Base-by-base conservation (phyloP, 2,888 invertebrate genomes). In the Ochropleura plecta region DNA sequence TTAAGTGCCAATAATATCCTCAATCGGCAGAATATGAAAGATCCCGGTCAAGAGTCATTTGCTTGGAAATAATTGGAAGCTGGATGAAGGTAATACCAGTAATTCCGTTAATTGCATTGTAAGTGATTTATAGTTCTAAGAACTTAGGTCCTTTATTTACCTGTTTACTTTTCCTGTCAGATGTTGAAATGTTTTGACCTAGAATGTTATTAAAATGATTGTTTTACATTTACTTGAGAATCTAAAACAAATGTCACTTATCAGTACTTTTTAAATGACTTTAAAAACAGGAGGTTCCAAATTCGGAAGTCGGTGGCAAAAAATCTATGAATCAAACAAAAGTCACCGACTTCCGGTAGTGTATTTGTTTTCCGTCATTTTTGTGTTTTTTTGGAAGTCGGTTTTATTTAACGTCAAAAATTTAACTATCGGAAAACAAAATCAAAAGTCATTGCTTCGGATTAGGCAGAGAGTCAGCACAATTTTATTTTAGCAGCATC, bases 131-230 rank as follows among this genome's bases (percentile, higher is more conserved):
- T 70, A 18, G 18, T 78, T 68, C 81, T 6, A 53, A 64, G 81
- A 74, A 81, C 16, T 49, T 14, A 49, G n/a, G 1, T 46, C 5
- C 18, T n/a, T 12, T 18, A 2, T 81, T 81, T 81, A 67, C 82
- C 74, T 78, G 74, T 70, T 68, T 59, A 8, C 10, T 53, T 66
- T 20, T 48, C 10, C 5, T 62, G n/a, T 0, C 44, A 55, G 53
- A 5, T 69, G 62, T n/a, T 49, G 8, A 30, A 55, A 44, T 70
- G 6, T 70, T 51, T 5, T 16, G 10, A 44, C 10, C 59, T 44
- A 44, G 44, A 18, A 8, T 68, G 8, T 8, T 44, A 8, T 30
- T 18, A 0, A 44, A 67, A 30, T 57, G 5, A 30, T 30, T 57
- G 16, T 0, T 55, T 8, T n/a, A 49, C 3, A 30, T 30, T 18